Evolutionary conservation across 2,113 vertebrate species (phyloP).

Genomic region (Odontesthes bonariensis): DNA sequence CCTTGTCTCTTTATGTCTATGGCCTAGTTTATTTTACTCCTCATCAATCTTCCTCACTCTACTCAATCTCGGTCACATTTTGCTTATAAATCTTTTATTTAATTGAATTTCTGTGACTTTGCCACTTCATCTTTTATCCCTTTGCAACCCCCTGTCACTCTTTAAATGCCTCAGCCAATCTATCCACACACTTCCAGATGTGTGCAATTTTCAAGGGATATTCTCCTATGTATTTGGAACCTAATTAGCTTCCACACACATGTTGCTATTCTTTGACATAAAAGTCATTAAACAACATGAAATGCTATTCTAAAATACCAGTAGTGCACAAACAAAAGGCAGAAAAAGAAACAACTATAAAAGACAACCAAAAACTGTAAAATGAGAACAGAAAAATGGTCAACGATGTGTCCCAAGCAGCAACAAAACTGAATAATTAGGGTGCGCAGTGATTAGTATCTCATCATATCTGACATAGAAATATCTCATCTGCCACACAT

Average conservation of each 20-base stretch:
- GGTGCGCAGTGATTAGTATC: not conserved
- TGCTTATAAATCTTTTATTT: conserved; percentile 32
- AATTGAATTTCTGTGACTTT: conserved; percentile 27
- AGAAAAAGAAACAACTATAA: not conserved
- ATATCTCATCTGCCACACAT: not conserved
- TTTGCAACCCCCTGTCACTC: conserved; percentile 20
- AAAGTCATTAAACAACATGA: not conserved
- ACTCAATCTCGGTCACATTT: conserved; percentile 27
- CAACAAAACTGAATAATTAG: not conserved
- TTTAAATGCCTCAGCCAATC: conserved; percentile 14
- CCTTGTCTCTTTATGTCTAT: conserved; percentile 2
- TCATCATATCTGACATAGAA: not conserved
- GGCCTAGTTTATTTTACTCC: not conserved
- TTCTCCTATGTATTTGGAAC: not conserved
- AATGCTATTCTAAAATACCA: not conserved
- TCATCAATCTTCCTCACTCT: not conserved
- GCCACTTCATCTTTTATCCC: conserved; percentile 8
- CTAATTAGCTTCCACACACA: not conserved
- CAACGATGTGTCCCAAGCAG: not conserved
- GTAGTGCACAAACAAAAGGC: too few species aligned
- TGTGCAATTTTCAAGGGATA: not conserved
- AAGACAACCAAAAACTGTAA: not conserved
- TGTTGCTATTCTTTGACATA: not conserved
- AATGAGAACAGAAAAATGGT: not conserved
- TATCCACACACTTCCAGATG: not conserved